phyloP scores from a whole-genome alignment of 53 echinoderm and acorn worm genomes.

The Luidia sarsii region DNA sequence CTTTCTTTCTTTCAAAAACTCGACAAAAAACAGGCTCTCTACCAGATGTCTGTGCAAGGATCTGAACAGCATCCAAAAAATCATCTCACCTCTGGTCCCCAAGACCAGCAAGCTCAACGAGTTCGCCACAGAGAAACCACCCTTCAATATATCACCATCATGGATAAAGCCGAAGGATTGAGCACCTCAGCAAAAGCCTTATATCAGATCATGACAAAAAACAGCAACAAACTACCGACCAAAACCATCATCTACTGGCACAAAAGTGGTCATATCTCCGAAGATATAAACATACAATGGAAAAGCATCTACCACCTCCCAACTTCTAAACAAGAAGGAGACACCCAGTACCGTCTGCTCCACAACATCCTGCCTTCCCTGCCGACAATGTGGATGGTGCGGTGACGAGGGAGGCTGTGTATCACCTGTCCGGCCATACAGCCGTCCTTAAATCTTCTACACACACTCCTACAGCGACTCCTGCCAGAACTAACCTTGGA shows the following conservation, averaged over 20 bases:
- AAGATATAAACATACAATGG: neutral
- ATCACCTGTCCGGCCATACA: constrained; percentile 23
- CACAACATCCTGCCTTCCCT: constrained; percentile 10
- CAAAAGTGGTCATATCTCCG: neutral
- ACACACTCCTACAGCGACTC: neutral
- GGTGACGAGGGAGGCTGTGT: constrained; percentile 16
- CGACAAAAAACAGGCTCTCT: no score
- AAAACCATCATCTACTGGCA: neutral
- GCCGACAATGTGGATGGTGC: constrained; percentile 4
- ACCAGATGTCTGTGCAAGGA: no score
- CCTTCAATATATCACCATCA: no score
- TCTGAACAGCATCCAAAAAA: no score
- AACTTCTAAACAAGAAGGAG: neutral
- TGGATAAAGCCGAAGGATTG: no score
- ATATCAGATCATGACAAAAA: no score
- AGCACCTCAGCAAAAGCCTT: no score
- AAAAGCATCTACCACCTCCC: no score
- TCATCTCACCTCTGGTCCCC: no score
- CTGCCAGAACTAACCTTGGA: neutral
- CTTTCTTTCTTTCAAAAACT: no score
- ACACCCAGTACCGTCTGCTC: neutral
- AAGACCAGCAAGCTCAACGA: no score
- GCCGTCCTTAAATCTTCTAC: neutral
- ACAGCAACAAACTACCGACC: neutral
- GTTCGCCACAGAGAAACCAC: no score